Conservation (phyloP, 2,797 vertebrate genomes). For the Phylloscopus collybita region DNA sequence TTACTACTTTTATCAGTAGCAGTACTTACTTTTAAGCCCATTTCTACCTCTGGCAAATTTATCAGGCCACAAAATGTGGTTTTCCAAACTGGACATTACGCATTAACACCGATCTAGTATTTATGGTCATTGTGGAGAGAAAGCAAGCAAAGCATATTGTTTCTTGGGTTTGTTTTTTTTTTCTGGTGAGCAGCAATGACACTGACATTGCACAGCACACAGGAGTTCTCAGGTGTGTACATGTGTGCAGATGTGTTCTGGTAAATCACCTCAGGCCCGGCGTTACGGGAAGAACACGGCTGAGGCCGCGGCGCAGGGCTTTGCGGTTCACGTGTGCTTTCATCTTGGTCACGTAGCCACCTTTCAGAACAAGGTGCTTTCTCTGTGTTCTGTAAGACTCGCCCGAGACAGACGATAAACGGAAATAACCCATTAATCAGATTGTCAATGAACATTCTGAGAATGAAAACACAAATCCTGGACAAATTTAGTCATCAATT, state of each 20-base stretch:
- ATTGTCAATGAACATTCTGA: conserved; percentile 75
- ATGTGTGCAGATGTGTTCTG: conserved; percentile 58
- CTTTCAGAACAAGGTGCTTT: conserved; percentile 5
- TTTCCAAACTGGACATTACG: conserved; percentile 49
- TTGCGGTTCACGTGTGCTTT: conserved; percentile 31
- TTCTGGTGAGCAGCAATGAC: not conserved
- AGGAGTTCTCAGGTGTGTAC: not conserved
- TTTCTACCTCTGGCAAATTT: conserved; percentile 6
- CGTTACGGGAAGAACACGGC: conserved; percentile 68
- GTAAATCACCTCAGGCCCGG: conserved; percentile 39
- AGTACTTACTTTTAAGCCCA: not conserved
- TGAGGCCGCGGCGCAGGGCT: conserved; percentile 51
- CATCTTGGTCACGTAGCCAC: conserved; percentile 42
- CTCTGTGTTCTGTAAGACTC: conserved; percentile 17
- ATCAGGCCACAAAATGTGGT: conserved; percentile 33
- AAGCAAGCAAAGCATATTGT: not conserved
- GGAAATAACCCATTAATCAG: conserved; percentile 69
- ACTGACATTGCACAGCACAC: not conserved
- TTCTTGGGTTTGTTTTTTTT: not conserved
- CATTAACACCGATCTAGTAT: conserved; percentile 20
- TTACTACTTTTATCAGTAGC: not conserved
- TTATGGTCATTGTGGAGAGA: conserved; percentile 27
- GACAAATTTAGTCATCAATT: conserved; percentile 72
- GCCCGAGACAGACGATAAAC: conserved; percentile 21
- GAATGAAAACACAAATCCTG: conserved; percentile 66